Conservation (phyloP, 2,113 vertebrate genomes). For the Pongo pygmaeus region DNA sequence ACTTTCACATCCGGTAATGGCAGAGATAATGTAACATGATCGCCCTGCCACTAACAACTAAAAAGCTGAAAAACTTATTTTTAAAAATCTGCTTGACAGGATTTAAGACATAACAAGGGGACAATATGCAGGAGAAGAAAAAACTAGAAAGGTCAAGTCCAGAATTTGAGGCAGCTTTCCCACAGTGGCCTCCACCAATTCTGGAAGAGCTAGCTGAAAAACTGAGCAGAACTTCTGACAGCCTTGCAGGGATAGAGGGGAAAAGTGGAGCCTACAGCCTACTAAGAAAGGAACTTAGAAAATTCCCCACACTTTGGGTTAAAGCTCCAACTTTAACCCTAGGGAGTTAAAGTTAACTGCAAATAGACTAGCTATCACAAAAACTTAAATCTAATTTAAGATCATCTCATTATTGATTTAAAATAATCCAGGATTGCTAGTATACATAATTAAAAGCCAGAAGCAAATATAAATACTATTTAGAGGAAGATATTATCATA, state of each 20-base stretch:
- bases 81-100: neutral
- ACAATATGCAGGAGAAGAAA: neutral
- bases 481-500: neutral
- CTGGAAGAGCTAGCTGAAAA: neutral
- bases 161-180: neutral
- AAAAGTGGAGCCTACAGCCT: neutral
- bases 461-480: conserved; percentile 2
- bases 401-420: neutral
- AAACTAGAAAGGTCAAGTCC: neutral
- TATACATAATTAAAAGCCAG: neutral
- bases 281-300: neutral
- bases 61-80: neutral
- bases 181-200: neutral
- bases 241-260: neutral
- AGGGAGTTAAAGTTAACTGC: neutral
- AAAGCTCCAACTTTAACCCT: neutral
- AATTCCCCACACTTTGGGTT: neutral
- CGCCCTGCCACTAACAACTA: neutral
- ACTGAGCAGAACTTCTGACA: neutral
- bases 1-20: neutral
- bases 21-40: neutral
- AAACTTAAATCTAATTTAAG: conserved; percentile 29
- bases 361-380: neutral
- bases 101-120: neutral
- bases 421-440: neutral